Evolutionary conservation across 1,140 invertebrate species (phyloP).

Genomic region (Marisa cornuarietis): DNA sequence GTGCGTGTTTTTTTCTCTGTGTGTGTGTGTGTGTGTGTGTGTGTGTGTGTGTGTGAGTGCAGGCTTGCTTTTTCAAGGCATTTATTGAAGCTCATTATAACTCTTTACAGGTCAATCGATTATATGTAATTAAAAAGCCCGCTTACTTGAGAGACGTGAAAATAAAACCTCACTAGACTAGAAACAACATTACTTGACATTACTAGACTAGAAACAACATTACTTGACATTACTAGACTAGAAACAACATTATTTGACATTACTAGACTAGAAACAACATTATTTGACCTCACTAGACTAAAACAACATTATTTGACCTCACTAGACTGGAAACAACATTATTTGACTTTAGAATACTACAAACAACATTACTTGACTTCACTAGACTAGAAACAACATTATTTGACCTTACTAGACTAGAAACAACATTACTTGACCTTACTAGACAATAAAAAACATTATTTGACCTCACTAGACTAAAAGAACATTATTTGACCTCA

Average conservation of each 20-base stretch:
- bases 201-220: not conserved
- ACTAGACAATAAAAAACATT: too few relatives aligned
- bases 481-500: too few relatives aligned
- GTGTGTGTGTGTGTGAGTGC: not conserved
- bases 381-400: too few relatives aligned
- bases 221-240: not conserved
- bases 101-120: not conserved
- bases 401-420: too few relatives aligned
- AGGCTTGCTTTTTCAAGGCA: not conserved
- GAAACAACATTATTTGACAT: not conserved
- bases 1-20: not conserved
- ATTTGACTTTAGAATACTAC: too few relatives aligned
- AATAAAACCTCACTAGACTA: not conserved
- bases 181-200: not conserved
- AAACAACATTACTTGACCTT: too few relatives aligned
- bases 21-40: not conserved
- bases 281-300: not conserved
- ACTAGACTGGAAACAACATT: too few relatives aligned
- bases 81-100: not conserved
- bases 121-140: not conserved
- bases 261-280: not conserved
- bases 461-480: too few relatives aligned
- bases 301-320: too few relatives aligned
- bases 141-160: not conserved
- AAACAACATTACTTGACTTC: too few relatives aligned